Percentiles rank a stretch among this genome's conserved stretches.
These are phyloP conservation scores for Urosaurus nigricauda DNA, from an alignment of 2,797 vertebrate genomes.

Conservation along the genomic window DNA sequence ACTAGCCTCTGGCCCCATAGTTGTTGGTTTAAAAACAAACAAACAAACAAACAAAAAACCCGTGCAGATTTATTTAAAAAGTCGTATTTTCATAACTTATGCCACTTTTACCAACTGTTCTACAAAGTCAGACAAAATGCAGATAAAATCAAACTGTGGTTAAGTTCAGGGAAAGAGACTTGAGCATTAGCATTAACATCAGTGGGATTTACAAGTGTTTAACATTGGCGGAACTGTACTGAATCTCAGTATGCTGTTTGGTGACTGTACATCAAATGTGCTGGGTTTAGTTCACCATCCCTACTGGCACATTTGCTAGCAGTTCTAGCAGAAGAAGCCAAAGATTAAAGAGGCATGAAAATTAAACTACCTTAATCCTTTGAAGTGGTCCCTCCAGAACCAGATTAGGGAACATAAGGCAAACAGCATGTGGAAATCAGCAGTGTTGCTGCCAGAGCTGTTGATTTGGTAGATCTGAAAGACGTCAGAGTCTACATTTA, in stretches of 20 bases:
- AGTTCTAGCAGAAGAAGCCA: constrained; percentile 42
- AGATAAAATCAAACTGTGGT: background rate
- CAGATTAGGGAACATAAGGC: constrained; percentile 69
- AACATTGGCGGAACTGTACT: background rate
- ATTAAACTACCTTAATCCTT: constrained; percentile 41
- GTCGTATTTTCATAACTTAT: background rate
- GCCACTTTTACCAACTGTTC: background rate
- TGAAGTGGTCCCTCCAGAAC: constrained; percentile 40
- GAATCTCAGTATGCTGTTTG: background rate
- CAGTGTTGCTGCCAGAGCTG: constrained; percentile 40
- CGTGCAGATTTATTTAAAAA: background rate
- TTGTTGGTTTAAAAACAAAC: background rate
- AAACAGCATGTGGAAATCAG: constrained; percentile 63
- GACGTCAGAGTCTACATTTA: constrained; percentile 38
- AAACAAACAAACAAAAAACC: too few relatives aligned
- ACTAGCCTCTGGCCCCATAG: background rate
- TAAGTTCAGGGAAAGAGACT: background rate
- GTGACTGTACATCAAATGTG: background rate
- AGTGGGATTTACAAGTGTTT: background rate
- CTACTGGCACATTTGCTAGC: constrained; percentile 22
- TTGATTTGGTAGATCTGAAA: constrained; percentile 23
- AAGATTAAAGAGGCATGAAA: constrained; percentile 60
- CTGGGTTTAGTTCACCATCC: constrained; percentile 12
- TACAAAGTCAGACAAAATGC: background rate
- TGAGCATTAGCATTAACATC: background rate